Conservation (phyloP, 2,888 invertebrate genomes). For the Scaptomyza flava region DNA sequence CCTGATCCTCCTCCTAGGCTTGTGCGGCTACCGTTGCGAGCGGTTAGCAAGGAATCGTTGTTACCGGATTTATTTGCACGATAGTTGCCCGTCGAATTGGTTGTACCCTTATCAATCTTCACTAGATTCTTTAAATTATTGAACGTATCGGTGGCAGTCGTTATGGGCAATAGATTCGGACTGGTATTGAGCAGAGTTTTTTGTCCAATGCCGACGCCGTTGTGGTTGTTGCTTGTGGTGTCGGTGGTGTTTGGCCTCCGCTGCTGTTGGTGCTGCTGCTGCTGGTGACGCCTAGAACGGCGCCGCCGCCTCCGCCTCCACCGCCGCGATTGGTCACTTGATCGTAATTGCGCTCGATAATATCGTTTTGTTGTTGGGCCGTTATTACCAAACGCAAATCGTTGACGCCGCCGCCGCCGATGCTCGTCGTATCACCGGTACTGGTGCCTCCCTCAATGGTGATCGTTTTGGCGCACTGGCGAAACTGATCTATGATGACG, state of each 20-base stretch:
- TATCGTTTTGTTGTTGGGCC: constrained; percentile 83
- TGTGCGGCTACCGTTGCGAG: constrained; percentile 62
- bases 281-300: constrained; percentile 78
- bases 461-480: constrained; percentile 81
- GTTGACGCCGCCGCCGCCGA: constrained; percentile 81
- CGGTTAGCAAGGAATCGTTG: constrained; percentile 41
- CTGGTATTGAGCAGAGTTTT: constrained; percentile 83
- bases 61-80: constrained; percentile 68
- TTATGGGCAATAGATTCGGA: constrained; percentile 82
- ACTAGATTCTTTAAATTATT: constrained; percentile 83
- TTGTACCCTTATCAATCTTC: constrained; percentile 82
- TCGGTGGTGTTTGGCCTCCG: constrained; percentile 82
- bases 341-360: constrained; percentile 82
- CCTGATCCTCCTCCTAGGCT: constrained; percentile 23
- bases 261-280: constrained; percentile 30
- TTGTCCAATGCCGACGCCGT: constrained; percentile 46
- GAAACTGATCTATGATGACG: constrained; percentile 82
- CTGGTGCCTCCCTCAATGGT: constrained; percentile 83
- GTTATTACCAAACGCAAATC: constrained; percentile 84
- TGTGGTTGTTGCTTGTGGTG: constrained; percentile 57
- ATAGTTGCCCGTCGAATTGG: constrained; percentile 65
- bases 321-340: constrained; percentile 80
- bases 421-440: constrained; percentile 83
- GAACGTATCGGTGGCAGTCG: constrained; percentile 83
- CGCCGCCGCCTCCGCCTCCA: constrained; percentile 82